Base-by-base conservation (phyloP, 2,888 invertebrate species). In the Drosophila koepferae region DNA sequence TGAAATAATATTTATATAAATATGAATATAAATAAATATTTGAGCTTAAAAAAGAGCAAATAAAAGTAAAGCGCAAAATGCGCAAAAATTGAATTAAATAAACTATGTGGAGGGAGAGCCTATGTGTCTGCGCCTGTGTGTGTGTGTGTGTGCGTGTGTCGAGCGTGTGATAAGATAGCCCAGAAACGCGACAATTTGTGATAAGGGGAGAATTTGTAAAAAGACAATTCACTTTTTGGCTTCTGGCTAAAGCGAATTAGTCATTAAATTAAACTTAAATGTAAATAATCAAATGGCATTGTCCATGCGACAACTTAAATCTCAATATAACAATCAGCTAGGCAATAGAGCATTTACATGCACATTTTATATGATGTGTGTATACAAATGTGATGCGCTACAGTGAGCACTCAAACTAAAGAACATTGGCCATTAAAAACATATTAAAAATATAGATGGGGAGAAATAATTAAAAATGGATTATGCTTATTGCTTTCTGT, bases 81-180 rank as follows among this genome's bases (percentile, higher is more conserved):
- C 55, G 48, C 74, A 71, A 66, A 72, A 51, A 36, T 75, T n/a
- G 44, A 74, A 44, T 56, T 20, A 38, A 56, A 41, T 28, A 44
- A 60, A 31, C 9, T 12, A 14, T 31, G 31, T 43, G n/a, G 5
- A 54, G n/a, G 5, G 53, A 2, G 23, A n/a, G 49, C 9, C 1
- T 18, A 10, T 18, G 43, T 43, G n/a, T 7, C 8, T 8, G 10
- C 5, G 20, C 9, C 0, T 10, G 1, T 18, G 43, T 43, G 8
- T 7, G n/a, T 8, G 10, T 7, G 20, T 18, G 43, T 43, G n/a
- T 7, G n/a, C 2, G 10, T 7, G 20, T 14, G 40, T 60, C 43
- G 10, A 20, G 49, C 2, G 20, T 54, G 28, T 54, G 77, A 67
- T 77, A 77, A 77, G 76, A 77, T 77, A 77, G 61, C 55, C 54